Evolutionary conservation across 2,113 vertebrate species (phyloP), one percentile per base, ranked within the genome.

Genomic region (Sterrhoptilus dennistouni): DNA sequence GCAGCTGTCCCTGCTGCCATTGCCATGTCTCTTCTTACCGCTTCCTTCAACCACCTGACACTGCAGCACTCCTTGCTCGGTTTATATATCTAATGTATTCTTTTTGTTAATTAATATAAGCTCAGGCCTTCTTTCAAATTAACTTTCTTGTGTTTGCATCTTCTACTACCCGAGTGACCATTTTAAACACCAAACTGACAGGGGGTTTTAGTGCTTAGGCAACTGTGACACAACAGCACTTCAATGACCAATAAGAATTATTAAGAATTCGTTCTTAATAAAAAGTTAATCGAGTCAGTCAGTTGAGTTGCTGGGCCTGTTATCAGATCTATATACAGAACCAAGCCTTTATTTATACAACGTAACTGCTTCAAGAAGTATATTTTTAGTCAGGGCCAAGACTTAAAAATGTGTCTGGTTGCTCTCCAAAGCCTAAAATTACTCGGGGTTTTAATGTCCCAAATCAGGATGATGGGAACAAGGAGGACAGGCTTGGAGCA

Each of bases 371-470:
- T 65, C 1, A 1, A 70, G n/a, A 70, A 68, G 27, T 64, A 1
- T 89, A 90, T 92, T 96, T 95, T 95, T 78, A 93, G 76, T 49
- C 42, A 59, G 15, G 24, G 63, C 29, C 64, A 38, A 83, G 47
- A 88, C 54, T 57, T 80, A 83, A 78, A 90, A 93, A 71, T 76
- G 38, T 65, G 6, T 50, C 64, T 83, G 68, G 52, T 56, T 77
- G 31, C 38, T 64, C 66, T 93, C 76, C 72, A 75, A 66, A 68
- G 64, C 45, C 74, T 54, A 40, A 66, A 71, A 82, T 35, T 78
- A 25, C 40, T 74, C 6, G 33, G 28, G 28, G 8, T 76, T 95
- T 95, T 29, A 65, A 14, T 81, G 23, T 63, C 28, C 38, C 0
- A 9, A 1, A 27, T 18, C 21, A 63, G 47, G 24, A 25, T 71